Evolutionary conservation across 35 echinoderm and acorn worm species (phyloP), one percentile per base, ranked within the genome.

Genomic region (Patiria miniata): DNA sequence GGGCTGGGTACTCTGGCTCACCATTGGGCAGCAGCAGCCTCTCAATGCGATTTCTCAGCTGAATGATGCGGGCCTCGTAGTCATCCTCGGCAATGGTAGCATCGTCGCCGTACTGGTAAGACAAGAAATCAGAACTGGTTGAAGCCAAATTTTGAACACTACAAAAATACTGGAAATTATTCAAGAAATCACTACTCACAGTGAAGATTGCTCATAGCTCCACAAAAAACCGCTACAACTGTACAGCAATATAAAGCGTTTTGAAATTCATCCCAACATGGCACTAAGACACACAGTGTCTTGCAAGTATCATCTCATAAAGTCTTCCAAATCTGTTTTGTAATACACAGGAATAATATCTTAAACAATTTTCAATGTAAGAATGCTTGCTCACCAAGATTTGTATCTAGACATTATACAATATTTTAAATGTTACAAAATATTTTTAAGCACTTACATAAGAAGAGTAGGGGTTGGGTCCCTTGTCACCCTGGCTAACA

Each of bases 31-130:
- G 77, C 33, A 87, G 39, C 34, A 97, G 60, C 83, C 68, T 77
- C 36, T 39, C 42, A 16, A 85, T 81, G 59, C 93, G 85, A 44
- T 50, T 53, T 47, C 82, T 78, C 61, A 87, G 86, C 39, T 89
- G 84, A 21, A 42, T 90, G 19, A 93, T 83, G 30, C 81, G 33
- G 47, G 36, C 68, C 39, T 82, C 79, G 7, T 88, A 29, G 17
- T 92, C 86, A 29, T 83, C 68, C 36, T 90, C 87, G 19, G 54
- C 51, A 28, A 84, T 81, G 40, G 68, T 78, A 37, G 90, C 85
- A 82, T 95, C 88, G 69, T 95, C 93, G 78, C 89, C 85, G 80
- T 87, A n/a, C n/a, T n/a, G n/a, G n/a, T n/a, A 88, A 79, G 90
- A 34, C 30, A 34, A 39, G 8, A 56, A 80, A 12, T 26, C 39